Percentiles rank a stretch among this genome's conserved stretches.
phyloP scores from a whole-genome alignment of 35 echinoderm and acorn worm species.

The Stichopus chloronotus region DNA sequence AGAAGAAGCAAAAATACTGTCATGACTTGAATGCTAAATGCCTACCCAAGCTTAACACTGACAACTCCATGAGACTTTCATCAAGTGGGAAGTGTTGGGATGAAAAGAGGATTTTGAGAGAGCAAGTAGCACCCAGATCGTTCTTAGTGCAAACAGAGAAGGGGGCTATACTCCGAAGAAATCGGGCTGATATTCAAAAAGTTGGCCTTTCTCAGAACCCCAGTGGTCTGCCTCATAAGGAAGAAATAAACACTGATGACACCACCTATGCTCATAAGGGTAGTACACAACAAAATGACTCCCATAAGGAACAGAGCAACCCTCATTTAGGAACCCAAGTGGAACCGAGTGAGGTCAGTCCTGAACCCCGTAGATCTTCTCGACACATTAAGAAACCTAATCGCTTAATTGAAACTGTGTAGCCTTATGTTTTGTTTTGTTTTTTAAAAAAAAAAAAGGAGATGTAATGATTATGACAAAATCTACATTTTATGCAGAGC shows the following conservation, averaged over 20 bases:
- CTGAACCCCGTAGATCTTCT: background rate
- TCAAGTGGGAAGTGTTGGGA: constrained; percentile 5
- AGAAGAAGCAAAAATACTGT: background rate
- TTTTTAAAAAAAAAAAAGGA: background rate
- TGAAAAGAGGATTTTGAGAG: background rate
- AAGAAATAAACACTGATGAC: background rate
- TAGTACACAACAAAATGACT: background rate
- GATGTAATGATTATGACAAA: constrained; percentile 12
- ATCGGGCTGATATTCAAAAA: constrained; percentile 4
- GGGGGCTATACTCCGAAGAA: background rate
- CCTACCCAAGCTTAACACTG: background rate
- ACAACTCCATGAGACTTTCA: constrained; percentile 10
- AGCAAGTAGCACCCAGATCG: constrained; percentile 9
- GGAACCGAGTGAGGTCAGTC: background rate
- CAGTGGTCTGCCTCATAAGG: background rate
- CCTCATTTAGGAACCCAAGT: background rate
- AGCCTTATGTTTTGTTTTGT: background rate
- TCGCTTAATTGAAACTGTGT: background rate
- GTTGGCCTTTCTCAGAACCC: background rate
- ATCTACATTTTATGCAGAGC: background rate
- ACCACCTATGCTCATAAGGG: background rate
- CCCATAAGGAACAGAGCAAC: background rate
- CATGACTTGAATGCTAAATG: constrained; percentile 11
- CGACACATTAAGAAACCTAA: background rate
- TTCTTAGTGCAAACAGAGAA: background rate